phyloP scores from a whole-genome alignment of 2,888 invertebrate species.

The Neoascia interrupta region DNA sequence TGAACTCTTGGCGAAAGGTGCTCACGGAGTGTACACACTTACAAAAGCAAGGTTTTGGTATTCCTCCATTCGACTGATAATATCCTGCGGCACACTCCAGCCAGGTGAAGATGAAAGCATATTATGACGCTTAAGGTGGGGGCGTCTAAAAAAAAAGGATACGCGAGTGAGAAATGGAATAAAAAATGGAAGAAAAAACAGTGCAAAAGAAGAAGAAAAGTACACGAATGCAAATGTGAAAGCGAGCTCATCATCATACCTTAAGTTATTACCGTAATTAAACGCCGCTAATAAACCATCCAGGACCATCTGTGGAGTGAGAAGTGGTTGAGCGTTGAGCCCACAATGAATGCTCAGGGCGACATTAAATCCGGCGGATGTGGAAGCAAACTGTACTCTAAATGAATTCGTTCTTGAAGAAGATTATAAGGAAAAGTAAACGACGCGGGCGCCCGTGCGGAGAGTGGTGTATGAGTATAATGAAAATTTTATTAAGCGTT shows the following conservation, averaged over 20 bases:
- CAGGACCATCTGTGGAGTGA: slow-evolving; percentile 30
- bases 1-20: neutral
- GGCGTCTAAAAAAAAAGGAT: slow-evolving; percentile 27
- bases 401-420: slow-evolving; percentile 50
- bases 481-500: no score
- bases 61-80: slow-evolving; percentile 66
- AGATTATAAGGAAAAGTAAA: no score
- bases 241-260: slow-evolving; percentile 67
- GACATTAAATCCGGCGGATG: slow-evolving; percentile 29
- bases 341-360: slow-evolving; percentile 48
- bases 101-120: slow-evolving; percentile 66
- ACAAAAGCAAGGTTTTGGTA: slow-evolving; percentile 25
- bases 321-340: neutral
- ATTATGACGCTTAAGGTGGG: slow-evolving; percentile 65
- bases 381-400: slow-evolving; percentile 29
- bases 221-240: slow-evolving; percentile 65
- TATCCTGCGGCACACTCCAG: slow-evolving; percentile 65
- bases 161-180: slow-evolving; percentile 7
- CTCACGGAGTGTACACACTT: neutral
- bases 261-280: slow-evolving; percentile 70
- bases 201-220: slow-evolving; percentile 42
- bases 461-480: no score
- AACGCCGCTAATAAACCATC: slow-evolving; percentile 69
- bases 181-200: neutral
- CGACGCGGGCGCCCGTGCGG: no score